phyloP scores from a whole-genome alignment of 2,113 vertebrate genomes.

The Phaethornis superciliosus region DNA sequence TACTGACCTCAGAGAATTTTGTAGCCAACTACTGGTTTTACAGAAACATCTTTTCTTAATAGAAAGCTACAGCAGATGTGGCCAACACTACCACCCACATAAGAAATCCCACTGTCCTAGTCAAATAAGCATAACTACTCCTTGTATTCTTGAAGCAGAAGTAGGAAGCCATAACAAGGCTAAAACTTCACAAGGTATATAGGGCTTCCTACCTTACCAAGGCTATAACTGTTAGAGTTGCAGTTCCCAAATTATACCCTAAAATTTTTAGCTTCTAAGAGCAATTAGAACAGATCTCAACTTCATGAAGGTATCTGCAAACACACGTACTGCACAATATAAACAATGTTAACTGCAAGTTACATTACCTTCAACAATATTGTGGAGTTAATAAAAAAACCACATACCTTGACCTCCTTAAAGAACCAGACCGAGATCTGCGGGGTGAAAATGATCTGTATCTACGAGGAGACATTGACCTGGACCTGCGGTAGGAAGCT shows the following conservation, averaged over 20 bases:
- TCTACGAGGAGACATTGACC: constrained; percentile 83
- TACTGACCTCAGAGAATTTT: background rate
- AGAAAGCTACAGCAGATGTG: background rate
- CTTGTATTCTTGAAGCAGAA: background rate
- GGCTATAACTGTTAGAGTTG: too few relatives aligned
- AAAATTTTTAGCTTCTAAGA: background rate
- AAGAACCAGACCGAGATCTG: constrained; percentile 81
- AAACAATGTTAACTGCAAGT: background rate
- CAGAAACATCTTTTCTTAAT: background rate
- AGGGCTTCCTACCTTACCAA: too few relatives aligned
- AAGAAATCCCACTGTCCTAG: background rate
- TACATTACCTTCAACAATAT: rapidly evolving
- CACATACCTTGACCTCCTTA: constrained; percentile 84
- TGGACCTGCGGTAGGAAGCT: constrained; percentile 80
- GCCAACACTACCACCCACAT: rapidly evolving
- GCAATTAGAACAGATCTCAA: background rate
- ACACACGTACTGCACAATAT: rapidly evolving
- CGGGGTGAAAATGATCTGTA: constrained; percentile 82
- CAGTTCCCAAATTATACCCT: rapidly evolving
- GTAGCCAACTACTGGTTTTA: rapidly evolving
- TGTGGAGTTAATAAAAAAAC: rapidly evolving
- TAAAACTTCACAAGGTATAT: background rate
- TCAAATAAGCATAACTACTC: rapidly evolving
- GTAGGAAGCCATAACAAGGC: background rate
- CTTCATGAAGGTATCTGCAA: background rate